Base-by-base conservation (phyloP, 2,888 invertebrate genomes). In the Agrochola lychnidis region DNA sequence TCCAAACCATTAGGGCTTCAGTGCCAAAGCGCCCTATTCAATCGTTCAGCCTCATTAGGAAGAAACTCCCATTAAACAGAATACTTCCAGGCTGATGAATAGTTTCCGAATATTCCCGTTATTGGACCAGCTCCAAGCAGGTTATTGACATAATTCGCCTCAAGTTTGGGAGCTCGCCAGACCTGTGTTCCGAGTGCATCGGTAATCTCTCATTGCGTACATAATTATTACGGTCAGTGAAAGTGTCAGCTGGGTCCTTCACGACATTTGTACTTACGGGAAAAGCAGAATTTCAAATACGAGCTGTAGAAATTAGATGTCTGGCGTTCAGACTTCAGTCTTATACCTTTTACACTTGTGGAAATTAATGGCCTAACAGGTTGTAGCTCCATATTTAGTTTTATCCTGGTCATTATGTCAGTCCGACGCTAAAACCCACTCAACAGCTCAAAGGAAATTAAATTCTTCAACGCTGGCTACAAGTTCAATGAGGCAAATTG, bases 61-160 rank as follows among this genome's bases (percentile, higher is more conserved):
- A 71, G 69, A 70, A 73, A 86, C 57, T 72, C 69, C 69, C 22
- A 70, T 71, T 69, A 62, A 81, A 10, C 70, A 68, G 42, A 14
- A 73, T 73, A 71, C 66, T 73, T 62, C 57, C 40, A n/a, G 30
- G n/a, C 69, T 62, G 71, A 86, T 64, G 62, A 83, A 69, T 73
- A 76, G 75, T 75, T 67, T 76, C 57, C 73, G 51, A 82, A 87
- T 89, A 77, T 82, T 79, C 78, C 72, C 68, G 83, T 70, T 82
- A 81, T 86, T 89, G 89, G 89, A 84, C 22, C 59, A 9, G 42
- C 10, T 84, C 89, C 89, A 89, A 88, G 73, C 86, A 82, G 89
- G 89, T 88, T 89, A 89, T 89, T 89, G 89, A 89, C 89, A 89
- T 89, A 89, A 83, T 84, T 88, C 68, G 56, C 75, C 59, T 68